Conservation (phyloP, 1,140 invertebrate species). For the Heterodera schachtii region DNA sequence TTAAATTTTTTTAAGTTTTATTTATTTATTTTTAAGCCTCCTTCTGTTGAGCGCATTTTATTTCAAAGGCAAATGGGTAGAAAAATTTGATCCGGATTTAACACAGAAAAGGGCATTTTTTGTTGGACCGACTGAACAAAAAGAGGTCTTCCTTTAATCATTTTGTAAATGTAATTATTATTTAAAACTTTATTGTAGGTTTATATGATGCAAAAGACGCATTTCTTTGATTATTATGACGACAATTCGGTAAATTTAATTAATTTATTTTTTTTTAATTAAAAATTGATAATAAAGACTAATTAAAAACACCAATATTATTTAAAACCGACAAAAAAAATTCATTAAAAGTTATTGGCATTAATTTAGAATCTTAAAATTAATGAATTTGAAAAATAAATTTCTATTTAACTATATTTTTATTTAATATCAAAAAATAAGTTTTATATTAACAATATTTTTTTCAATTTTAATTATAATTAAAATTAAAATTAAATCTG, state of each 20-base stretch:
- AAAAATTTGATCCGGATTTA: background rate
- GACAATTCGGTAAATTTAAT: background rate
- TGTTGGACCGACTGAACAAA: background rate
- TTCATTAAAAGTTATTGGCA: too few relatives aligned
- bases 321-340: too few relatives aligned
- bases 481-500: too few relatives aligned
- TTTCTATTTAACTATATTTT: too few relatives aligned
- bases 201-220: conserved; percentile 1
- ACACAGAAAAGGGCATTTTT: conserved; percentile 1
- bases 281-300: background rate
- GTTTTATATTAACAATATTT: too few relatives aligned
- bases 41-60: background rate
- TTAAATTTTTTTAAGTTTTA: background rate
- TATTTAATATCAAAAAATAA: too few relatives aligned
- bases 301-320: too few relatives aligned
- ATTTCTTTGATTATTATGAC: background rate
- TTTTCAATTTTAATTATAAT: too few relatives aligned
- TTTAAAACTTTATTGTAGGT: background rate
- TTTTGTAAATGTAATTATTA: background rate
- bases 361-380: too few relatives aligned
- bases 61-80: background rate
- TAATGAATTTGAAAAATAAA: too few relatives aligned
- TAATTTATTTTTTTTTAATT: background rate
- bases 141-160: background rate
- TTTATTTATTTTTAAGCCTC: background rate